Percentiles rank a stretch among this genome's conserved stretches.
phyloP scores from a whole-genome alignment of 2,797 vertebrate species.

The Bradypodion ventrale region DNA sequence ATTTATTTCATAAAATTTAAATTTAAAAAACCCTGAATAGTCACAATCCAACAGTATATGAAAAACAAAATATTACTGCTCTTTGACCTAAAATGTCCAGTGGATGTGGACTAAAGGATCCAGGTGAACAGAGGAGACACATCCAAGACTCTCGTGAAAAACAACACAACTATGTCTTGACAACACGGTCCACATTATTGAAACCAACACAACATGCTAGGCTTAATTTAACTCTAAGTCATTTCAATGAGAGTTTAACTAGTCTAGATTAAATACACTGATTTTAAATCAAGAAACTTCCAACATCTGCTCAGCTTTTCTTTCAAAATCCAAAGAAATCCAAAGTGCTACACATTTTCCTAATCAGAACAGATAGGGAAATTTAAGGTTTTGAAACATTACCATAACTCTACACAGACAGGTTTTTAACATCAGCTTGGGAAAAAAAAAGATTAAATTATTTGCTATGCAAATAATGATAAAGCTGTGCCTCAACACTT shows the following conservation, averaged over 20 bases:
- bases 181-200: neutral
- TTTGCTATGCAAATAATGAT: slow-evolving; percentile 29
- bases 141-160: neutral
- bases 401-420: neutral
- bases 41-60: too few species aligned
- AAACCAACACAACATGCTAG: neutral
- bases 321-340: neutral
- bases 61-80: too few species aligned
- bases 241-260: neutral
- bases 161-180: neutral
- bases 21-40: too few species aligned
- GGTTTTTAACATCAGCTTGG: neutral
- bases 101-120: neutral
- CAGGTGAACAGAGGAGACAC: neutral
- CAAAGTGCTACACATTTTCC: neutral
- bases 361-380: neutral
- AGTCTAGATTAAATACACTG: neutral
- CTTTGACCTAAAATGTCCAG: neutral
- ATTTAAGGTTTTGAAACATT: neutral
- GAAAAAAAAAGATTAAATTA: neutral
- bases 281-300: neutral
- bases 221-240: neutral
- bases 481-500: slow-evolving; percentile 3
- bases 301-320: neutral
- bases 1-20: too few species aligned